Conservation (phyloP, 2,888 invertebrate species). For the Limenitis camilla region DNA sequence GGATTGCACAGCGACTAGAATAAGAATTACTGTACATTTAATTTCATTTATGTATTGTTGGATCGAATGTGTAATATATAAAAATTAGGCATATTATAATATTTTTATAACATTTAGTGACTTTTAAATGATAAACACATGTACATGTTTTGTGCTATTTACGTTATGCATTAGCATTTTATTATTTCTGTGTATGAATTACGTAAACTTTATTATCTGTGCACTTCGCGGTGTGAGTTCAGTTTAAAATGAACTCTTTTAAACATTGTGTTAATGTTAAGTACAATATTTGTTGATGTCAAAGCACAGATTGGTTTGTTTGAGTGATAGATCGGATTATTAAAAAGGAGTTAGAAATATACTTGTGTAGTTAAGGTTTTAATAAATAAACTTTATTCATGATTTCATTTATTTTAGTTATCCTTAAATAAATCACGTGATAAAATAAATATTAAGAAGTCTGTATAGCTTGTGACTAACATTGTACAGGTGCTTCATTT, state of each 20-base stretch:
- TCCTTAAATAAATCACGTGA: not conserved
- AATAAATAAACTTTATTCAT: slow-evolving; percentile 67
- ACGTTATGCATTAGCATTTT: slow-evolving; percentile 18
- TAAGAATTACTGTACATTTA: slow-evolving; percentile 63
- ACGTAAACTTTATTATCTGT: slow-evolving; percentile 6
- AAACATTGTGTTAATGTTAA: slow-evolving; percentile 60
- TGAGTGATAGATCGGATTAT: slow-evolving; percentile 57
- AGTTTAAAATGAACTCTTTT: slow-evolving; percentile 17
- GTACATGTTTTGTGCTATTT: slow-evolving; percentile 42
- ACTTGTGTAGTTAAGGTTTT: slow-evolving; percentile 69
- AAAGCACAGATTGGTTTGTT: slow-evolving; percentile 60
- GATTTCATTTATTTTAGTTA: slow-evolving; percentile 29
- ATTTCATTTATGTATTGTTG: slow-evolving; percentile 68
- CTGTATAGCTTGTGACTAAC: slow-evolving; percentile 2
- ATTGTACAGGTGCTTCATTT: slow-evolving; percentile 9
- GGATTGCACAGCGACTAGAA: slow-evolving; percentile 32
- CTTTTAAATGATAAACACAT: slow-evolving; percentile 34
- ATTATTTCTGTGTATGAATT: slow-evolving; percentile 13
- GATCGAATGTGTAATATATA: slow-evolving; percentile 66
- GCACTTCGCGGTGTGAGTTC: slow-evolving; percentile 10
- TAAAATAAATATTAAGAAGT: slow-evolving; percentile 3
- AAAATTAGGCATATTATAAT: slow-evolving; percentile 42
- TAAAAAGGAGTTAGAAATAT: slow-evolving; percentile 54
- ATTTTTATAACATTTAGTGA: slow-evolving; percentile 50
- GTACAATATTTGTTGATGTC: slow-evolving; percentile 69